These are phyloP conservation scores for Notechis scutatus DNA, from an alignment of 2,113 vertebrate genomes.

Conservation along the genomic window DNA sequence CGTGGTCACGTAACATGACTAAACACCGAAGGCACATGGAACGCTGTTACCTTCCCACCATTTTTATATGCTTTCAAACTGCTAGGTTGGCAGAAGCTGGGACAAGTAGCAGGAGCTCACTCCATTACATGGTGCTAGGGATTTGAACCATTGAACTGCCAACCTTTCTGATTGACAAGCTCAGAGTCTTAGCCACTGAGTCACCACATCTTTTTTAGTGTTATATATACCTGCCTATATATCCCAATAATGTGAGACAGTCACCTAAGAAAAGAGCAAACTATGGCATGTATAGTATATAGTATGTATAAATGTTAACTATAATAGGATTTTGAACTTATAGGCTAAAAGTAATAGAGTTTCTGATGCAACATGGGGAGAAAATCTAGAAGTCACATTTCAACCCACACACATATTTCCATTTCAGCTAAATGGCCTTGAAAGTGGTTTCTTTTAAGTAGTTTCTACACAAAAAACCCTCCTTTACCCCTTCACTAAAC, in stretches of 20 bases:
- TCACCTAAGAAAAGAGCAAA: constrained; percentile 10
- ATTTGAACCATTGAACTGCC: too few relatives aligned
- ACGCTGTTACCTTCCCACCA: too few relatives aligned
- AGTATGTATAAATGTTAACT: constrained; percentile 18
- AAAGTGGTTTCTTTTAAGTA: constrained; percentile 42
- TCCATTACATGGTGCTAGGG: too few relatives aligned
- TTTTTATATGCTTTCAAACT: too few relatives aligned
- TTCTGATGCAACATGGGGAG: constrained; percentile 54
- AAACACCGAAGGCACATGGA: too few relatives aligned
- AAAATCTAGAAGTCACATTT: constrained; percentile 60
- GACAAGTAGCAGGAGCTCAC: too few relatives aligned
- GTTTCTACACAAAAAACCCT: constrained; percentile 39
- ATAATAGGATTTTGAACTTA: constrained; percentile 30
- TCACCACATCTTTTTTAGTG: too few relatives aligned
- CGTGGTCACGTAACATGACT: too few relatives aligned
- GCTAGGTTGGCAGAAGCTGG: too few relatives aligned
- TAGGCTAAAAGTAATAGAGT: constrained; percentile 41
- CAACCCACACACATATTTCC: constrained; percentile 47
- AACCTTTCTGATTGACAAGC: too few relatives aligned
- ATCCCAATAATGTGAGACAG: neutral
- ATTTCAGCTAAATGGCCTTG: constrained; percentile 57
- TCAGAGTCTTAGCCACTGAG: too few relatives aligned
- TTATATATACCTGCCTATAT: neutral
- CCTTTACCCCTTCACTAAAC: constrained; percentile 45
- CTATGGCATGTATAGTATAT: neutral